Evolutionary conservation across 2,797 vertebrate species (phyloP), one percentile per base, ranked within the genome.

Genomic region (Mycteria americana): DNA sequence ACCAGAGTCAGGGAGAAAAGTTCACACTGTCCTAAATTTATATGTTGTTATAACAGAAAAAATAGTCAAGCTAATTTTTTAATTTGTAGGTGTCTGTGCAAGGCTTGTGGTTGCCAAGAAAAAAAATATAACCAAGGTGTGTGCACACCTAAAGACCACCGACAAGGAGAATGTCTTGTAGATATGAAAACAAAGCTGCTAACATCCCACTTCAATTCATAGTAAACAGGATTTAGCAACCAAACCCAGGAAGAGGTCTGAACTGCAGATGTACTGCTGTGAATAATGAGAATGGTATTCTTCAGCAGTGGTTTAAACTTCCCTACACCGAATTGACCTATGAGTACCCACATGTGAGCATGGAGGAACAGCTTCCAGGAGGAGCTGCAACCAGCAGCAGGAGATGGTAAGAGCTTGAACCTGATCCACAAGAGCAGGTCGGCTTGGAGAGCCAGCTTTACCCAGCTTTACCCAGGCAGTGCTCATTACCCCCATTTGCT

Each of bases 361-460:
- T 4, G 35, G 19, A 60, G 22, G 16, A 72, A 6, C 12, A 45
- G 45, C 11, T 48, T 56, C 57, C 53, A 33, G 60, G 24, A 54
- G 80, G 37, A 79, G 51, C 23, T 39, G 30, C 28, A 64, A 7
- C 10, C 67, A 82, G 69, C 39, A 86, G 67, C 50, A 57, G 11
- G 11, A 64, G 39, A 39, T 23, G 24, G 25, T 13, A 14, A 28
- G 50, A 57, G 41, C 31, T 48, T 50, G 45, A 69, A 63, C 9
- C 7, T 28, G 43, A 45, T 30, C 31, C n/a, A 25, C 18, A 60
- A 53, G n/a, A 46, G 9, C 50, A 31, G 69, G 23, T 63, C 2
- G 1, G 14, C 62, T 56, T 41, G n/a, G 56, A 73, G 3, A 24
- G 4, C 7, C 13, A 0, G 0, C 39, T 54, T 73, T 10, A 28